phyloP scores from a whole-genome alignment of 2,113 vertebrate species.

The Corythornis cristatus region DNA sequence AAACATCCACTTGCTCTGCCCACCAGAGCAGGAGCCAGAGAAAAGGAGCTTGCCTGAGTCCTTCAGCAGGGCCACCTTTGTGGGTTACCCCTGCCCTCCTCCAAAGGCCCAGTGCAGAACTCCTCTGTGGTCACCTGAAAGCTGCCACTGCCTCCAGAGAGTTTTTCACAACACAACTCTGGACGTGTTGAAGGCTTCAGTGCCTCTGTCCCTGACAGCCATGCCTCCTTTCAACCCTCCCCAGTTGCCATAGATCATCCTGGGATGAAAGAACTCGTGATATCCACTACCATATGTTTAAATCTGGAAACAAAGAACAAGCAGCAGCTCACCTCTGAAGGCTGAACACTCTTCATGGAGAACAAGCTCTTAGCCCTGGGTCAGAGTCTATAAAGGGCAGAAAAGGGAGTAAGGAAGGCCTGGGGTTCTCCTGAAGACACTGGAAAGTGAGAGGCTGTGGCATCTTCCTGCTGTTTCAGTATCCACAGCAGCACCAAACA shows the following conservation, averaged over 20 bases:
- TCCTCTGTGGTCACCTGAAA: neutral
- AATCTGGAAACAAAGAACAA: neutral
- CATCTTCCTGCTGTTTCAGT: neutral
- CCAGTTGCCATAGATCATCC: neutral
- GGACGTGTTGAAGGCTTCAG: neutral
- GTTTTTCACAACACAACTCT: neutral
- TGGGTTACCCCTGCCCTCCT: neutral
- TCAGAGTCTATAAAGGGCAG: neutral
- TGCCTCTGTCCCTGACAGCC: slow-evolving; percentile 5
- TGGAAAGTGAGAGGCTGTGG: neutral
- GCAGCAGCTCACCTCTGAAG: neutral
- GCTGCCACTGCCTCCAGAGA: neutral
- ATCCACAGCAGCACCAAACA: neutral
- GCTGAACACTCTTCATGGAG: neutral
- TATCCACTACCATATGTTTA: neutral
- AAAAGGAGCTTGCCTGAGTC: neutral
- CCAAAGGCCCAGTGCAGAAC: neutral
- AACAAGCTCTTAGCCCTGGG: neutral
- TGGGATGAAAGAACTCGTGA: neutral
- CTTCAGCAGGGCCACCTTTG: neutral
- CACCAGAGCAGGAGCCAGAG: neutral
- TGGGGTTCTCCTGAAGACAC: neutral
- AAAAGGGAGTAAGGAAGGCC: neutral
- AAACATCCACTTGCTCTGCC: slow-evolving; percentile 31
- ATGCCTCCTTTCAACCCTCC: neutral